A percentile compares a stretch with the other conserved stretches of the same genome.
Evolutionary conservation across 1,140 invertebrate genomes (phyloP).

Genomic region (Chymomyza costata): DNA sequence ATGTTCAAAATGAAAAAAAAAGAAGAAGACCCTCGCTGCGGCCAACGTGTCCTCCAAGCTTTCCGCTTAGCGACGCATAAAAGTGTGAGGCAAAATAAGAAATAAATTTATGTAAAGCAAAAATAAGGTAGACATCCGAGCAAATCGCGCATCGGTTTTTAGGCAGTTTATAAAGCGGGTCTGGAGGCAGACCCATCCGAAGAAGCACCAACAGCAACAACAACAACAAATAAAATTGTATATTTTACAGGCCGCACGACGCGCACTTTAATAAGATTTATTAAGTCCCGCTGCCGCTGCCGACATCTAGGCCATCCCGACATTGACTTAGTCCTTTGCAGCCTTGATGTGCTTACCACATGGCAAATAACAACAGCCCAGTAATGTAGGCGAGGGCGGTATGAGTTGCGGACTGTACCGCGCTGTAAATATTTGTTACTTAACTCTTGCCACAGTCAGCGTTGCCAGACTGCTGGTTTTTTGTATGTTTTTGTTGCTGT

Average conservation of each 20-base stretch:
- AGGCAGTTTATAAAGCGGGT: slow-evolving; percentile 12
- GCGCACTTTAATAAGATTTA: slow-evolving; percentile 69
- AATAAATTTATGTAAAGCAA: slow-evolving; percentile 52
- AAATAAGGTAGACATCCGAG: slow-evolving; percentile 33
- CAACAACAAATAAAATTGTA: slow-evolving; percentile 23
- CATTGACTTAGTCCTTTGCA: slow-evolving; percentile 46
- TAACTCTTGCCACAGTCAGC: slow-evolving; percentile 51
- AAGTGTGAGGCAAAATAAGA: slow-evolving; percentile 18
- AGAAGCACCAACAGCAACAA: slow-evolving; percentile 8
- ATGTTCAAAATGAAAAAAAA: no score
- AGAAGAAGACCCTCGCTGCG: slow-evolving; percentile 7
- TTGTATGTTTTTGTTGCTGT: slow-evolving; percentile 58
- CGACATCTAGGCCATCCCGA: slow-evolving; percentile 20
- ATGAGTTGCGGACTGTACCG: slow-evolving; percentile 16
- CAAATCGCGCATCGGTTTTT: slow-evolving; percentile 8
- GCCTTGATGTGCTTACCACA: slow-evolving; percentile 40
- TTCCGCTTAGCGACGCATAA: slow-evolving; percentile 12
- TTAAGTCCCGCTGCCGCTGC: slow-evolving; percentile 43
- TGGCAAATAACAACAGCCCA: slow-evolving; percentile 30
- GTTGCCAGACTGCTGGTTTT: not conserved
- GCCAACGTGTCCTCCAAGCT: not conserved
- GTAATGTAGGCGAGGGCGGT: not conserved
- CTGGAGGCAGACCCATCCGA: not conserved
- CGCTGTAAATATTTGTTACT: slow-evolving; percentile 68
- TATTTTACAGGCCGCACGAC: slow-evolving; percentile 47